phyloP scores from a whole-genome alignment of 2,888 invertebrate genomes.

The Nomada flava region DNA sequence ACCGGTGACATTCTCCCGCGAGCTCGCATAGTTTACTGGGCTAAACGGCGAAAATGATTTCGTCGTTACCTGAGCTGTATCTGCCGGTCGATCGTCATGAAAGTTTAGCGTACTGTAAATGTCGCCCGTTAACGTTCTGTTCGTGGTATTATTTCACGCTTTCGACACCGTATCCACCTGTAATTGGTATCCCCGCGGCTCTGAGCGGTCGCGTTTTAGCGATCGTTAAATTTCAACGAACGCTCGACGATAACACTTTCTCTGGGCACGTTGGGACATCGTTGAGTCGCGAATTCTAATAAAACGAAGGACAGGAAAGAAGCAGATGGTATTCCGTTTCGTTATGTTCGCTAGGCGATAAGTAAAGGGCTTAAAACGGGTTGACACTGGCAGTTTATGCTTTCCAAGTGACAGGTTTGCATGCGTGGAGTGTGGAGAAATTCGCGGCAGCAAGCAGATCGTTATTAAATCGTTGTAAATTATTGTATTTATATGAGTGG shows the following conservation, averaged over 20 bases:
- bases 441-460: no score
- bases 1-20: conserved; percentile 41
- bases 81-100: conserved; percentile 50
- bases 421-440: no score
- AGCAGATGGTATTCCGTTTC: no score
- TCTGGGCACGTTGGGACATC: neutral
- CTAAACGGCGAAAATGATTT: conserved; percentile 56
- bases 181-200: conserved; percentile 45
- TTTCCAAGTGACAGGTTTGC: no score
- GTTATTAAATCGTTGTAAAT: no score
- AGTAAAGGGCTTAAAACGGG: no score
- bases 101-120: conserved; percentile 61
- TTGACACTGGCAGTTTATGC: no score
- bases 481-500: no score
- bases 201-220: conserved; percentile 14
- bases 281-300: neutral
- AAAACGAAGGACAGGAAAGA: no score
- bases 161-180: conserved; percentile 38
- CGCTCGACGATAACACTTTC: conserved; percentile 34
- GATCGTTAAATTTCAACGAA: conserved; percentile 44
- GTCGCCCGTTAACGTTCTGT: conserved; percentile 59
- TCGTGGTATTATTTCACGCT: conserved; percentile 55
- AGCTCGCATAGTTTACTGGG: conserved; percentile 21
- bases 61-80: conserved; percentile 47
- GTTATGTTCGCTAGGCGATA: no score